Conservation (phyloP, 2,113 vertebrate species). For the Miniopterus natalensis region DNA sequence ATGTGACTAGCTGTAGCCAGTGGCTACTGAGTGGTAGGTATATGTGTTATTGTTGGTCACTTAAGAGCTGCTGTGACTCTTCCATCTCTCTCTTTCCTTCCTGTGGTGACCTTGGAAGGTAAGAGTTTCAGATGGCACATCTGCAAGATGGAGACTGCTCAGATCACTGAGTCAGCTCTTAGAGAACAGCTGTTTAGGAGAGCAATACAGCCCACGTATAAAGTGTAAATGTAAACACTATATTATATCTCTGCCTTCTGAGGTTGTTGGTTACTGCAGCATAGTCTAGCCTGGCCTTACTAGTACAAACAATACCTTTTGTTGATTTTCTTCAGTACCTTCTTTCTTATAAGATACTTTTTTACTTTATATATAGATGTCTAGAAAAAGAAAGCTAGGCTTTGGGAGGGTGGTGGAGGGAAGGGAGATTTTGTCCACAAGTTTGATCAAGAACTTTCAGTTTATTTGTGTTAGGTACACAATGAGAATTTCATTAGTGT, state of each 20-base stretch:
- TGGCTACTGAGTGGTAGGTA: background rate
- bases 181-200: background rate
- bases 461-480: background rate
- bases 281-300: background rate
- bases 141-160: background rate
- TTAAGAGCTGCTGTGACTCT: background rate
- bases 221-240: background rate
- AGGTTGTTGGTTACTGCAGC: background rate
- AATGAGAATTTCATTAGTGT: slow-evolving; percentile 31
- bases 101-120: background rate
- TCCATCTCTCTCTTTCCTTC: background rate
- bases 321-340: background rate
- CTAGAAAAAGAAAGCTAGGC: background rate
- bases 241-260: background rate
- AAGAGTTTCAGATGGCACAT: background rate
- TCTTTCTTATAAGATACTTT: background rate
- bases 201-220: background rate
- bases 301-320: background rate
- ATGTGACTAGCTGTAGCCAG: background rate
- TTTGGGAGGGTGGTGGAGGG: background rate
- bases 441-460: background rate
- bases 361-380: background rate
- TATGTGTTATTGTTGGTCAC: background rate
- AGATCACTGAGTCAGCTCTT: background rate
- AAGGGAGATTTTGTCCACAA: background rate